These are phyloP conservation scores for Ceratitis capitata DNA, from an alignment of 1,140 invertebrate species.

Conservation along the genomic window DNA sequence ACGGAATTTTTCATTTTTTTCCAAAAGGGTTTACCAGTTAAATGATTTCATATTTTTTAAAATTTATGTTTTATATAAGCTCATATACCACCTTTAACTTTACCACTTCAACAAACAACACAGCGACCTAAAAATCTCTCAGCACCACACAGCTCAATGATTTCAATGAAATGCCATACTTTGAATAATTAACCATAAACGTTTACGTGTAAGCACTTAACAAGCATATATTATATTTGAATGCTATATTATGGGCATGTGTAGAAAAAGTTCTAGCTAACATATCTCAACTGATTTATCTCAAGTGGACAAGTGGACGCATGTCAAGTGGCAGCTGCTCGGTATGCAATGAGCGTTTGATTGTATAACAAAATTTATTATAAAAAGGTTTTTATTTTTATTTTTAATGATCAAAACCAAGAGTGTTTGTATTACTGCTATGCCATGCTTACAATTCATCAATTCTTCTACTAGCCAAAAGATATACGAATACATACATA, in stretches of 20 bases:
- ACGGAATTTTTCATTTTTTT: too few relatives aligned
- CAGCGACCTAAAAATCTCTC: neutral
- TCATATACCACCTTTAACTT: neutral
- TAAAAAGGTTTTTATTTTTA: neutral
- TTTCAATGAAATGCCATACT: neutral
- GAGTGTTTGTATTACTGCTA: neutral
- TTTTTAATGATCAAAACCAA: neutral
- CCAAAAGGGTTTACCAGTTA: too few relatives aligned
- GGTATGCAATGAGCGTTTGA: neutral
- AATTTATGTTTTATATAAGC: neutral
- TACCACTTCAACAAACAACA: neutral
- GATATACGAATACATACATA: neutral
- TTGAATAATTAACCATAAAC: neutral
- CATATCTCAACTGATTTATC: neutral
- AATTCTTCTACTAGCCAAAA: neutral
- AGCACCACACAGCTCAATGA: neutral
- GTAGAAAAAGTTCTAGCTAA: neutral
- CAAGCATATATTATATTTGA: neutral
- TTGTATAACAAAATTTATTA: slow-evolving; percentile 30
- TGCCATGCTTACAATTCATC: neutral
- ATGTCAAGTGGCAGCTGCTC: neutral
- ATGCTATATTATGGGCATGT: neutral
- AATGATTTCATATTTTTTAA: too few relatives aligned
- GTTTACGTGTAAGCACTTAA: neutral
- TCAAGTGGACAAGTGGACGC: neutral